Conservation (phyloP, 2,888 invertebrate species). For the Eupsilia transversa region DNA sequence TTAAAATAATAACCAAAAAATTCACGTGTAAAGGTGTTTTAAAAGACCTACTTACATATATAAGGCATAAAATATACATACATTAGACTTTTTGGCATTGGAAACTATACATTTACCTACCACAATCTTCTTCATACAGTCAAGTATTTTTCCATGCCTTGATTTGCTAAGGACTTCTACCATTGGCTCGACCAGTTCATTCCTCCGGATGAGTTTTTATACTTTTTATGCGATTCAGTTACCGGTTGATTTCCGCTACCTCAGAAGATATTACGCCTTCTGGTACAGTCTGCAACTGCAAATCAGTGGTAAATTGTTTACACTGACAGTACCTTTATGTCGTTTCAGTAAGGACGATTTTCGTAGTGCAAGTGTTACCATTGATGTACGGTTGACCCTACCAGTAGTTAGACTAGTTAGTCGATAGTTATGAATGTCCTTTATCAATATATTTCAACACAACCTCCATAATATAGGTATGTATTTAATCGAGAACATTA, state of each 20-base stretch:
- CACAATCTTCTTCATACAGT: not conserved
- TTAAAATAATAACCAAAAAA: not conserved
- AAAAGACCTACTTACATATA: not conserved
- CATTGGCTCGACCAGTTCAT: conserved; percentile 20
- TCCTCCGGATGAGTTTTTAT: conserved; percentile 36
- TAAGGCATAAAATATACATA: no score
- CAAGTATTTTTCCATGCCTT: not conserved
- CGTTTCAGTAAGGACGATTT: not conserved
- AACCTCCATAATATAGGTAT: conserved; percentile 1
- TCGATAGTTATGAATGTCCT: conserved; percentile 12
- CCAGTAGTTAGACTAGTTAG: not conserved
- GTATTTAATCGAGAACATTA: conserved; percentile 31
- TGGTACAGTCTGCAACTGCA: not conserved
- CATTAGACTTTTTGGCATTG: not conserved
- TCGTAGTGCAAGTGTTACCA: not conserved
- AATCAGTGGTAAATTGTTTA: not conserved
- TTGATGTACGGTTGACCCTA: not conserved
- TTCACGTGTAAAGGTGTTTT: not conserved
- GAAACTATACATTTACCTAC: not conserved
- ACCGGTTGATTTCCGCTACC: conserved; percentile 39
- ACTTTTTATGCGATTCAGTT: conserved; percentile 31
- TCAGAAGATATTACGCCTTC: conserved; percentile 6
- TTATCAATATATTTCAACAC: conserved; percentile 23
- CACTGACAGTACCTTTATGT: not conserved
- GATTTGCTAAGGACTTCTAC: conserved; percentile 17